phyloP scores from a whole-genome alignment of 1,140 invertebrate species.

The Magallana gigas region DNA sequence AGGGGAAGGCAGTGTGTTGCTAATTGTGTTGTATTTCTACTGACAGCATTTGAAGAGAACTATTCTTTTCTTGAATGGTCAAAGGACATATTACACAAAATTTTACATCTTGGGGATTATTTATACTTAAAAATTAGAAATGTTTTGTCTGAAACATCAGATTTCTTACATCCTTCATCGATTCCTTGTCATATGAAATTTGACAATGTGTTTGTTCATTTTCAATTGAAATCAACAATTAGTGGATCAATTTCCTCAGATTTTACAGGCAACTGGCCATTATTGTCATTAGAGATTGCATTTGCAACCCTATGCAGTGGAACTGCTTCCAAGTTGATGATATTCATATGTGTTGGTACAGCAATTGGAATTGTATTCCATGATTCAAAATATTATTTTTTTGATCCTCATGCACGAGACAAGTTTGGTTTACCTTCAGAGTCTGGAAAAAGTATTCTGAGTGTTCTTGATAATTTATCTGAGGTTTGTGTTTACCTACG shows the following conservation, averaged over 20 bases:
- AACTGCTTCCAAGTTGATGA: background rate
- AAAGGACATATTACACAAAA: background rate
- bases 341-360: background rate
- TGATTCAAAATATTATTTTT: background rate
- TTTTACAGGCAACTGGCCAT: too few relatives aligned
- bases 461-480: too few relatives aligned
- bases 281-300: background rate
- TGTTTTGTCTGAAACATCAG: too few relatives aligned
- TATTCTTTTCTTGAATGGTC: too few relatives aligned
- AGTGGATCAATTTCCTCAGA: background rate
- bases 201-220: background rate
- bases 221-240: background rate
- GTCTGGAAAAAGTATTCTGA: background rate
- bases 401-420: slow-evolving; percentile 24
- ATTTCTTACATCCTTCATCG: too few relatives aligned
- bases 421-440: background rate
- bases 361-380: background rate
- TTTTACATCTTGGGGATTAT: background rate
- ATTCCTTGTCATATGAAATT: too few relatives aligned
- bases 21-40: too few relatives aligned
- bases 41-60: too few relatives aligned
- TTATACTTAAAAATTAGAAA: background rate
- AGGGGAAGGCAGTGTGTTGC: too few relatives aligned
- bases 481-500: too few relatives aligned
- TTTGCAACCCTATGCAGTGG: background rate